Evolutionary conservation across 2,113 vertebrate species (phyloP).

Genomic region (Scophthalmus maximus): DNA sequence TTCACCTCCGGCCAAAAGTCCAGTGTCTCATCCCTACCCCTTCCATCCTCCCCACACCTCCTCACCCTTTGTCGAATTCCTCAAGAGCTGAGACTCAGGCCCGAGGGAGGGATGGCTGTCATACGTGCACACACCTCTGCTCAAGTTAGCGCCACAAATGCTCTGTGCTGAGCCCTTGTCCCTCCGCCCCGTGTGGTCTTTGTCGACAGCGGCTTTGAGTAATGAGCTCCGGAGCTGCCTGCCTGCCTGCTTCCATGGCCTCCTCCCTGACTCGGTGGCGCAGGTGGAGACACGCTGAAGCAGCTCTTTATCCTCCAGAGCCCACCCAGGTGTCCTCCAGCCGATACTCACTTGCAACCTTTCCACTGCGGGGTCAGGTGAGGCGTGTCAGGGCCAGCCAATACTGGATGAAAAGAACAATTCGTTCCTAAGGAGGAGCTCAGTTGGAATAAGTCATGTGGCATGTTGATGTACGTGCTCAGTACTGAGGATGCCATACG

Average conservation of each 20-base stretch:
- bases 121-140: neutral
- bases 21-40: neutral
- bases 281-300: slow-evolving; percentile 77
- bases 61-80: slow-evolving; percentile 14
- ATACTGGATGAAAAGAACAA: slow-evolving; percentile 40
- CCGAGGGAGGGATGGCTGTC: slow-evolving; percentile 28
- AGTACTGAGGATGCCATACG: neutral
- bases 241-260: slow-evolving; percentile 35
- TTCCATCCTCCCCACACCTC: slow-evolving; percentile 23
- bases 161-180: slow-evolving; percentile 12
- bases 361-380: slow-evolving; percentile 51
- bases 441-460: slow-evolving; percentile 21
- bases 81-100: slow-evolving; percentile 26
- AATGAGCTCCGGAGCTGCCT: slow-evolving; percentile 62
- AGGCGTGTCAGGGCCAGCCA: slow-evolving; percentile 68
- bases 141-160: slow-evolving; percentile 12
- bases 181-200: slow-evolving; percentile 56
- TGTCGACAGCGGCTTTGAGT: slow-evolving; percentile 65
- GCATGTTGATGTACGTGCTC: neutral
- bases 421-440: slow-evolving; percentile 27
- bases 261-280: slow-evolving; percentile 47
- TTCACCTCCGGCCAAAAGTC: slow-evolving; percentile 1
- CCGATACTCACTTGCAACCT: slow-evolving; percentile 37
- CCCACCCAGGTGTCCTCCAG: slow-evolving; percentile 75
- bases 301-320: slow-evolving; percentile 49